phyloP scores from a whole-genome alignment of 2,113 vertebrate species.

The Colaptes auratus region DNA sequence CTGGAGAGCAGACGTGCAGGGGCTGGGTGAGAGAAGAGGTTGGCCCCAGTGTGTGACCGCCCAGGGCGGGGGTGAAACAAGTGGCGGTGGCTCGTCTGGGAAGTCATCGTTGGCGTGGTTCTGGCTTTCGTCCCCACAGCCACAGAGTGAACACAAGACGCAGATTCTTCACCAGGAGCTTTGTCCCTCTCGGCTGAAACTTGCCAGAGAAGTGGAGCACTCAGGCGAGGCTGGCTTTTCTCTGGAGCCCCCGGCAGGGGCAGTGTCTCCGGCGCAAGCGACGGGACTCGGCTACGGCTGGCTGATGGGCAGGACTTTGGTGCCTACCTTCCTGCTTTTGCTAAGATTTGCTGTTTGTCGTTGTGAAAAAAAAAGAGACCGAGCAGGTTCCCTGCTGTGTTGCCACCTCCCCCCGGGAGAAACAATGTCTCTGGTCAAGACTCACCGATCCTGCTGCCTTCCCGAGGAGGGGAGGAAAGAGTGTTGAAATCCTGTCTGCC shows the following conservation, averaged over 20 bases:
- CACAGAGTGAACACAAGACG: neutral
- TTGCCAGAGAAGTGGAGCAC: neutral
- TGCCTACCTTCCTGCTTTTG: conserved; percentile 1
- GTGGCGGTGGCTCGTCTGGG: neutral
- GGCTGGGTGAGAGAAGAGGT: neutral
- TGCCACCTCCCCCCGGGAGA: neutral
- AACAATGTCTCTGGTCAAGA: conserved; percentile 12
- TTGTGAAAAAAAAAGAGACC: neutral
- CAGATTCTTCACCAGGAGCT: neutral
- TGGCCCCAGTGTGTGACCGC: neutral
- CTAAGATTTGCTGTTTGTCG: neutral
- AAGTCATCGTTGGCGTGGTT: rapidly evolving
- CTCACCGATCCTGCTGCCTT: conserved; percentile 7
- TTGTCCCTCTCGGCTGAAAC: neutral
- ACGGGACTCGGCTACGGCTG: neutral
- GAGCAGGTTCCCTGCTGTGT: neutral
- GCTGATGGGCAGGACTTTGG: neutral
- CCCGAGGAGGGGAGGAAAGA: neutral
- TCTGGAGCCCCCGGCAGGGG: neutral
- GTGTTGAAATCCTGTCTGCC: neutral
- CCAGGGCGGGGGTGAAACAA: neutral
- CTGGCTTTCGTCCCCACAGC: neutral
- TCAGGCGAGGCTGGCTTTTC: neutral
- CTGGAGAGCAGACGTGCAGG: neutral
- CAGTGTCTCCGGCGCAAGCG: neutral